Base-by-base conservation (phyloP, 2,113 vertebrate species). In the Trematomus loennbergii region DNA sequence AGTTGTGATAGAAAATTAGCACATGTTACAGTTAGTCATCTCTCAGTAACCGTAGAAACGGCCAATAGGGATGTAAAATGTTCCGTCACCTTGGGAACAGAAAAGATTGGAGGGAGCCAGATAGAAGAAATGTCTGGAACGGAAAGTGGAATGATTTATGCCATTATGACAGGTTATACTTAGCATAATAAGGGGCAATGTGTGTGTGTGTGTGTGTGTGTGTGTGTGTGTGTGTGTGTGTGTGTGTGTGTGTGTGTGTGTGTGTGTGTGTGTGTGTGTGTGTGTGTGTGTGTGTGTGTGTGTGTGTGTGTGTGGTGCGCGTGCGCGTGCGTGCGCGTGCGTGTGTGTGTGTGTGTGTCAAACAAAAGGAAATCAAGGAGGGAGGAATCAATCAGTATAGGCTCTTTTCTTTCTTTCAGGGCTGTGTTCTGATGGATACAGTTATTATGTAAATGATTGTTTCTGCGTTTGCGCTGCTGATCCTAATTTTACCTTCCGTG, bases 1-100 rank as follows among this genome's bases (percentile, higher is more conserved):
- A 36, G 43, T 12, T 63, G 54, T 57, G 72, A 64, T 76, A 36
- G 48, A 83, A 68, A 80, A 79, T 75, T 53, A 49, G 63, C 77
- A 88, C 63, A 72, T 84, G 69, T 86, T 74, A 59, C 45, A 75
- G 63, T 87, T 87, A 50, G 64, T 88, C 74, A 82, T 87, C 70
- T 79, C 52, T 72, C 72, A 58, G 87, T 91, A 85, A 87, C 84
- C 68, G n/a, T 89, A 88, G 86, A 89, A 91, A 92, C 77, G 13
- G 54, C 84, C 73, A 45, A n/a, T 46, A 3, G 29, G 33, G 50
- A 84, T 87, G 76, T 78, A 72, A 82, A 84, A 82, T 70, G 72
- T 8, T 60, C 49, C 0, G 40, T 88, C 88, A 88, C 89, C 87
- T 86, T 86, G 85, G 87, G 79, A 92, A 89, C 82, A 76, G 72